Base-by-base conservation (phyloP, 2,113 vertebrate species). In the Colius striatus region DNA sequence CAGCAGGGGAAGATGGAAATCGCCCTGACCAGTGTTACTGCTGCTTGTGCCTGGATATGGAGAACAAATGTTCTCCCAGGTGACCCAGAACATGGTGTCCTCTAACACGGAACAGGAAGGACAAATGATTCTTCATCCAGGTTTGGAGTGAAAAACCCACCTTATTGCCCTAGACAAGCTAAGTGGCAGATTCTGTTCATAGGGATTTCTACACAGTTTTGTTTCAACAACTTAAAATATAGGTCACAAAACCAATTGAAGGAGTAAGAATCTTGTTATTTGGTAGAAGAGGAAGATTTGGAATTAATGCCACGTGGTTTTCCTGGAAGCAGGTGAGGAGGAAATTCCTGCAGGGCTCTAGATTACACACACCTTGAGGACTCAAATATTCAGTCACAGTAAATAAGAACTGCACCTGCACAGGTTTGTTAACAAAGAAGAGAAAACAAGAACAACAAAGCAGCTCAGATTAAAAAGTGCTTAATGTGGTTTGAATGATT, bases 341-440 rank as follows among this genome's bases (percentile, higher is more conserved):
- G 23, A 45, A 91, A 77, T 66, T 94, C 57, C 92, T 90, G 48
- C 48, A 74, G 20, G 21, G 50, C 51, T 90, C 9, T 51, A 34
- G 5, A 70, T 79, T 26, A 80, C 14, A 43, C 27, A 43, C 30
- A 75, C 51, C 62, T 68, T 14, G 6, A 88, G 50, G 72, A 76
- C 9, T 65, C 68, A 53, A 90, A 43, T 51, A 32, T 10, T 83
- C 20, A 9, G 32, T 76, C 63, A 48, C 34, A 76, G 58, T 32
- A 85, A 87, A 60, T 20, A 89, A 63, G n/a, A 89, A 55, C 54
- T 87, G 55, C 10, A 89, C 81, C 43, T 89, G 78, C 54, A 87
- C 62, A 92, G 62, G 87, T 74, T 57, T 61, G 30, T 76, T 87
- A n/a, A 61, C 60, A 20, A 30, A 74, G 13, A 29, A 25, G 14